Evolutionary conservation across 2,888 invertebrate genomes (phyloP), one percentile per base, ranked within the genome.

Genomic region (Epistrophe grossulariae): DNA sequence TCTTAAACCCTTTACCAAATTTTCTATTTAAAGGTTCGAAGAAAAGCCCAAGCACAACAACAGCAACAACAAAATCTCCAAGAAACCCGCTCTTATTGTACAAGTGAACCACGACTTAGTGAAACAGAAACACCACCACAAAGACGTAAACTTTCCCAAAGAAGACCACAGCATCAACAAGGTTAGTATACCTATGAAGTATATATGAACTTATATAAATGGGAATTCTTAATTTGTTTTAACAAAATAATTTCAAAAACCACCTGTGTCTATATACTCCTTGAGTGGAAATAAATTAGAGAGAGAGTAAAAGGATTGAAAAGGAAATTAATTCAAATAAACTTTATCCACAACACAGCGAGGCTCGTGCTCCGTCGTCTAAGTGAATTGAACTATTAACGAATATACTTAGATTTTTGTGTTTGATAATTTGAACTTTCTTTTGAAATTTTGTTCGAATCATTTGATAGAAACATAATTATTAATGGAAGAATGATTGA

Each of bases 81-180:
- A 89, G 92, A 93, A 77, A 90, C 92, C 68, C 93, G 94, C 89
- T 93, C 94, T 38, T 94, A 94, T 89, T 94, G 94, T 90, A 95
- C 93, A 91, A 95, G 95, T 92, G 95, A 95, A 90, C 95, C 95
- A 24, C 94, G 94, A 89, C 92, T 95, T 70, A 94, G 94, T 70
- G 95, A 95, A 90, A 93, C 93, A 88, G 95, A 95, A 90, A 94
- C 94, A 83, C 95, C 95, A 72, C 95, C 95, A 35, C 93, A 93
- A 88, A 91, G 92, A 60, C 91, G 93, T 74, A 92, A 93, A 88
- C 90, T 93, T 50, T 93, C 93, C 19, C 93, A 93, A 89, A 90
- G 93, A 74, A 90, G 91, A 79, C 92, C 93, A 43, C 91, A 92
- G 88, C 92, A 91, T 84, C 91, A 92, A 70, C 90, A 89, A 91